These are phyloP conservation scores for Podarcis cretensis DNA, from an alignment of 2,113 vertebrate species.

Conservation along the genomic window DNA sequence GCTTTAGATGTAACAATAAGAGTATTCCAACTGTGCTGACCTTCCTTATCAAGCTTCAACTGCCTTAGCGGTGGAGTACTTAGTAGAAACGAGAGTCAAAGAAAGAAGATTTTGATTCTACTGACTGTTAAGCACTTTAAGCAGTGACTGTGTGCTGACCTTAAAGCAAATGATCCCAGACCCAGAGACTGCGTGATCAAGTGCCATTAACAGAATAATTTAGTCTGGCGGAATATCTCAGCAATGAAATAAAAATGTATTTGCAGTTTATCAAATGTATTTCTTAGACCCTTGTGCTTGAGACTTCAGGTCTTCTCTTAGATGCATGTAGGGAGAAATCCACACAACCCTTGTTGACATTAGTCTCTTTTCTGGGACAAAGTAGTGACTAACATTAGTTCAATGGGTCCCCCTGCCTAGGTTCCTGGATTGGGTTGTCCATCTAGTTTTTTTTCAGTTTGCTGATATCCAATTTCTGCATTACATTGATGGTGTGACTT, in stretches of 20 bases:
- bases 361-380: neutral
- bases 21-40: slow-evolving; percentile 12
- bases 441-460: neutral
- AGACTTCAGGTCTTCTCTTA: neutral
- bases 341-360: neutral
- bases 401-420: neutral
- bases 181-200: slow-evolving; percentile 60
- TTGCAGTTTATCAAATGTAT: slow-evolving; percentile 53
- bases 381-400: neutral
- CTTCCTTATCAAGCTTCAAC: slow-evolving; percentile 45
- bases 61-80: slow-evolving; percentile 55
- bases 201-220: slow-evolving; percentile 67
- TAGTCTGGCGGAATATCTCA: slow-evolving; percentile 65
- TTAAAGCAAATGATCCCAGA: slow-evolving; percentile 67
- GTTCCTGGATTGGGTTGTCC: neutral
- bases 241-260: slow-evolving; percentile 67
- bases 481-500: neutral
- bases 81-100: slow-evolving; percentile 62
- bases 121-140: slow-evolving; percentile 66
- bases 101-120: slow-evolving; percentile 64
- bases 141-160: slow-evolving; percentile 60
- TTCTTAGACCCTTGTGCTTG: slow-evolving; percentile 15
- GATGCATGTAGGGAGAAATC: neutral
- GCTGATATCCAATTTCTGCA: too few relatives aligned
- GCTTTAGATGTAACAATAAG: slow-evolving; percentile 25